A percentile compares a stretch with the other conserved stretches of the same genome.
Evolutionary conservation across 2,113 vertebrate species (phyloP).

Genomic region (Mustelus asterias): DNA sequence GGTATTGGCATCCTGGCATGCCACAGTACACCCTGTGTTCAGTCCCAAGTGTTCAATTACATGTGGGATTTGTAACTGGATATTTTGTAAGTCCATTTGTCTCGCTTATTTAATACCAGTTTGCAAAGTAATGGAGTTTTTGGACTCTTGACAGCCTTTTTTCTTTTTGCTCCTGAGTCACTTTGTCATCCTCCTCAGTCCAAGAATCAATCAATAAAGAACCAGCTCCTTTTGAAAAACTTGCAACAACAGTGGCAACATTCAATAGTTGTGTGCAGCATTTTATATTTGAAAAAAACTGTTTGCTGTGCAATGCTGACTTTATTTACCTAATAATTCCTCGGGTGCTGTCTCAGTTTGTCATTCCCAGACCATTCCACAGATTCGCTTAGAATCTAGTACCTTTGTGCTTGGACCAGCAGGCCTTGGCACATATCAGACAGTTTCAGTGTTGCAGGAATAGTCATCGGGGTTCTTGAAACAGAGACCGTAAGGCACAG

Average conservation of each 20-base stretch:
- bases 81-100: neutral
- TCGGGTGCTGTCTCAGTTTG: neutral
- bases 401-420: neutral
- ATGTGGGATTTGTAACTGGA: slow-evolving; percentile 18
- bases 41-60: neutral
- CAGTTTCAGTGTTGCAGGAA: neutral
- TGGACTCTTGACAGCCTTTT: neutral
- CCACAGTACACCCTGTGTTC: neutral
- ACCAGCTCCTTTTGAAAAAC: neutral
- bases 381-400: neutral
- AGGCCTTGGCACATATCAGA: neutral
- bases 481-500: slow-evolving; percentile 14
- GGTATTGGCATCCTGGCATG: neutral
- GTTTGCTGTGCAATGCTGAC: neutral
- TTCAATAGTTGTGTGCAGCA: neutral
- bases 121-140: neutral
- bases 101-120: neutral
- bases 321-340: neutral
- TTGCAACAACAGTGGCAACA: neutral
- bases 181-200: neutral
- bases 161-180: neutral
- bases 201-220: neutral
- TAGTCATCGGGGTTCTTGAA: neutral
- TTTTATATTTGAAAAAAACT: neutral
- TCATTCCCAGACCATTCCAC: neutral